phyloP scores from a whole-genome alignment of 1,140 invertebrate species.

The Drosophila nebulosa region DNA sequence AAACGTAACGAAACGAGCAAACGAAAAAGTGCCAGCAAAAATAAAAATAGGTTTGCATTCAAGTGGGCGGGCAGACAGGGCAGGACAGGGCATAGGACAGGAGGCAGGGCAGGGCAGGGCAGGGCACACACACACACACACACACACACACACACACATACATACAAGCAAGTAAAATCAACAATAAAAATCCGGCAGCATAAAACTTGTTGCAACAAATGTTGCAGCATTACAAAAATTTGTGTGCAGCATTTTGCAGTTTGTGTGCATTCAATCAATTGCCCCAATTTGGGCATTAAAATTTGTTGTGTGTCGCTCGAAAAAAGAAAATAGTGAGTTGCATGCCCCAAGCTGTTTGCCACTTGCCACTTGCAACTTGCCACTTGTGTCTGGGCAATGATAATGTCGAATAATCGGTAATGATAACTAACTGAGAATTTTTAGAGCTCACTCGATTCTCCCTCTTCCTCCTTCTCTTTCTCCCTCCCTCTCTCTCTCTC shows the following conservation, averaged over 20 bases:
- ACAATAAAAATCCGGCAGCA: background rate
- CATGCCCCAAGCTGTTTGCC: no score
- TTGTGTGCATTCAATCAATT: background rate
- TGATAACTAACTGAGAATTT: conserved; percentile 38
- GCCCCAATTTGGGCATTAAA: background rate
- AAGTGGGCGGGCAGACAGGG: background rate
- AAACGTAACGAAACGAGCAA: background rate
- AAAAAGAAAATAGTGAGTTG: no score
- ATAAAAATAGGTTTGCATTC: background rate
- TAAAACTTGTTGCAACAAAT: background rate
- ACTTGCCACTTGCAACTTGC: no score
- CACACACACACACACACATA: no score
- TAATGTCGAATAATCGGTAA: conserved; percentile 33
- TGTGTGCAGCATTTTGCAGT: background rate
- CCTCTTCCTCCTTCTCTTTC: background rate
- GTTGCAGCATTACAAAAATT: background rate
- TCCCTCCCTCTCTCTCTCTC: background rate
- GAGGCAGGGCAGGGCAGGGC: no score
- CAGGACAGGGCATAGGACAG: no score
- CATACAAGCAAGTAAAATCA: background rate
- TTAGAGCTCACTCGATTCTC: background rate
- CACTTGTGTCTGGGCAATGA: background rate
- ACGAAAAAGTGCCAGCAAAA: background rate
- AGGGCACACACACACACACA: no score
- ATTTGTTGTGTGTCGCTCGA: background rate